Percentiles rank a stretch among this genome's conserved stretches.
phyloP scores from a whole-genome alignment of 2,888 invertebrate species.

The Brenthis daphne region DNA sequence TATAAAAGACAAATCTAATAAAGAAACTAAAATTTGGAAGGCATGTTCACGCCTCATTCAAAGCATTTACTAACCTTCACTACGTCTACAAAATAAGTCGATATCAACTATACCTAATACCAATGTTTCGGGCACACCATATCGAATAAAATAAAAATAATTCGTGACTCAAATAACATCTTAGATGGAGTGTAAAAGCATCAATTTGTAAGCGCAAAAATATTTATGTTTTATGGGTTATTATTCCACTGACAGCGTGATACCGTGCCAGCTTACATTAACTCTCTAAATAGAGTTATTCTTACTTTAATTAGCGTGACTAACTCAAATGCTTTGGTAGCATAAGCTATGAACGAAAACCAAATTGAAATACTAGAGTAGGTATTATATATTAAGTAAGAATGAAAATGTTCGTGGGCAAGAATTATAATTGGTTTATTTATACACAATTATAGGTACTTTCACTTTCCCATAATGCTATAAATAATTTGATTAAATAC shows the following conservation, averaged over 20 bases:
- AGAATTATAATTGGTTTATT: slow-evolving; percentile 11
- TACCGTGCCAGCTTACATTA: slow-evolving; percentile 26
- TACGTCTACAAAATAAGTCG: not conserved
- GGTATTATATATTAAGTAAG: slow-evolving; percentile 1
- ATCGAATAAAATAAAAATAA: slow-evolving; percentile 4
- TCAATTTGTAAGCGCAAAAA: slow-evolving; percentile 36
- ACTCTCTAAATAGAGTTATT: slow-evolving; percentile 18
- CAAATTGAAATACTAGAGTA: slow-evolving; percentile 12
- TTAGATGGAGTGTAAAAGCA: slow-evolving; percentile 35
- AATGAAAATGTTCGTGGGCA: not conserved
- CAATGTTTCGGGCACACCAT: not conserved
- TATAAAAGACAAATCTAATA: too few relatives aligned
- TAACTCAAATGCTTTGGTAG: slow-evolving; percentile 1
- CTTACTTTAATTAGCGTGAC: slow-evolving; percentile 13
- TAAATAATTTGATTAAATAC: too few relatives aligned
- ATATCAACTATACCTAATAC: slow-evolving; percentile 12
- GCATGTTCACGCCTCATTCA: not conserved
- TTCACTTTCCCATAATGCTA: too few relatives aligned
- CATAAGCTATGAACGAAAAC: not conserved
- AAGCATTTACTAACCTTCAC: not conserved
- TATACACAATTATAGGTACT: not conserved
- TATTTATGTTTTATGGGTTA: slow-evolving; percentile 20
- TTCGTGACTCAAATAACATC: slow-evolving; percentile 31
- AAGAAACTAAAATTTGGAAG: too few relatives aligned
- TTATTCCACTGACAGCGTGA: slow-evolving; percentile 18